These are phyloP conservation scores for Papilio gigon DNA, from an alignment of 2,888 invertebrate genomes.

Conservation along the genomic window DNA sequence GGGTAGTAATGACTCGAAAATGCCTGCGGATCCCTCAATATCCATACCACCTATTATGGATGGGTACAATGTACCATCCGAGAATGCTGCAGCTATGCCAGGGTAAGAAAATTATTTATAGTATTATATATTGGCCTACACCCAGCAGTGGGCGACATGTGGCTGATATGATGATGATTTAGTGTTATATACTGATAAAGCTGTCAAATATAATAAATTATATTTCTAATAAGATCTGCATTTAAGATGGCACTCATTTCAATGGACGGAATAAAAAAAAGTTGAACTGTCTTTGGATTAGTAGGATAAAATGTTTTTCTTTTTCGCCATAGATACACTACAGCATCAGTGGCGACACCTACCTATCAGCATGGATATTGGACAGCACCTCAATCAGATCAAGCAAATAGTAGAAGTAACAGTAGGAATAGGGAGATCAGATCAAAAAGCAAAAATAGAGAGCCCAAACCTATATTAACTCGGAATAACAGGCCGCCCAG, in stretches of 20 bases:
- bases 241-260: too few relatives aligned
- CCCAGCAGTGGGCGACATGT: too few relatives aligned
- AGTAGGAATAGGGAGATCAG: slow-evolving; percentile 63
- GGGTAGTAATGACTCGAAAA: slow-evolving; percentile 66
- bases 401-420: slow-evolving; percentile 50
- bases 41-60: slow-evolving; percentile 66
- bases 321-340: slow-evolving; percentile 62
- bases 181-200: too few relatives aligned
- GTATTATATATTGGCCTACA: background rate
- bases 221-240: too few relatives aligned
- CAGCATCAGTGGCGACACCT: slow-evolving; percentile 60
- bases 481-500: slow-evolving; percentile 54
- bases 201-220: too few relatives aligned
- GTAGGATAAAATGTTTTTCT: too few relatives aligned
- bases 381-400: slow-evolving; percentile 67
- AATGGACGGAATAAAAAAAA: too few relatives aligned
- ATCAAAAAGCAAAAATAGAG: slow-evolving; percentile 74
- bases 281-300: too few relatives aligned
- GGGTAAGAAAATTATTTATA: slow-evolving; percentile 68
- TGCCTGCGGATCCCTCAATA: slow-evolving; percentile 62
- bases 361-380: slow-evolving; percentile 78
- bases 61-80: slow-evolving; percentile 63
- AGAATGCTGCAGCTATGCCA: slow-evolving; percentile 59
- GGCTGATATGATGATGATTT: too few relatives aligned
- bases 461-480: slow-evolving; percentile 59